A percentile compares a stretch with the other conserved stretches of the same genome.
These are phyloP conservation scores for Atta texana DNA, from an alignment of 1,140 invertebrate genomes.

Conservation along the genomic window DNA sequence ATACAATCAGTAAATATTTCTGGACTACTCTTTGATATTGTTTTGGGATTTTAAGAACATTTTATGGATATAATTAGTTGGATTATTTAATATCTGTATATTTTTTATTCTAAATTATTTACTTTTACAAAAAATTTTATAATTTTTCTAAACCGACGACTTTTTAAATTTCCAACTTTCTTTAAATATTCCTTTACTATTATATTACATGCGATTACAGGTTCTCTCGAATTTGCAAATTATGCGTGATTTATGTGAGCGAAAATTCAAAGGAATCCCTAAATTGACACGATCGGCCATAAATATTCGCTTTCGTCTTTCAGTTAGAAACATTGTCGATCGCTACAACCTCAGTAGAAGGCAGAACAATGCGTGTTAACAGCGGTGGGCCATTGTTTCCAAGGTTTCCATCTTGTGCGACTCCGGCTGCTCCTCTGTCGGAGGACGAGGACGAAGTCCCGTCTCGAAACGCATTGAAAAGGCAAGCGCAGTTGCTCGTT, in stretches of 20 bases:
- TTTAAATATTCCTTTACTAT: background rate
- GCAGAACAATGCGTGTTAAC: constrained; percentile 61
- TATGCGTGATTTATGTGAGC: background rate
- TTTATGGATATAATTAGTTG: too few relatives aligned
- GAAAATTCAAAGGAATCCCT: background rate
- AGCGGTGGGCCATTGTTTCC: constrained; percentile 78
- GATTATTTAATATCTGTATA: too few relatives aligned
- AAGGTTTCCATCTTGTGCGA: constrained; percentile 78
- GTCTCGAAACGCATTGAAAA: constrained; percentile 91
- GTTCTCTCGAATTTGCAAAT: background rate
- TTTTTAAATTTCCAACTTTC: background rate
- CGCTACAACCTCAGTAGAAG: constrained; percentile 71
- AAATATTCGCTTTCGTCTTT: constrained; percentile 27
- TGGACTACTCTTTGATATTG: too few relatives aligned
- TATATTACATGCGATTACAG: background rate
- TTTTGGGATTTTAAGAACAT: too few relatives aligned
- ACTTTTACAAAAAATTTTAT: too few relatives aligned
- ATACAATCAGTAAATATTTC: too few relatives aligned
- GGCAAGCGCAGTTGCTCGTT: constrained; percentile 93
- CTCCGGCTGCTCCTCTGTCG: constrained; percentile 84
- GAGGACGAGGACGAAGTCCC: constrained; percentile 95
- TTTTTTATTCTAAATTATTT: too few relatives aligned
- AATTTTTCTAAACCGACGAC: background rate
- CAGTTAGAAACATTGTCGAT: constrained; percentile 80
- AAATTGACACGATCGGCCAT: background rate